phyloP scores from a whole-genome alignment of 2,797 vertebrate genomes.

The Lutjanus argentimaculatus region DNA sequence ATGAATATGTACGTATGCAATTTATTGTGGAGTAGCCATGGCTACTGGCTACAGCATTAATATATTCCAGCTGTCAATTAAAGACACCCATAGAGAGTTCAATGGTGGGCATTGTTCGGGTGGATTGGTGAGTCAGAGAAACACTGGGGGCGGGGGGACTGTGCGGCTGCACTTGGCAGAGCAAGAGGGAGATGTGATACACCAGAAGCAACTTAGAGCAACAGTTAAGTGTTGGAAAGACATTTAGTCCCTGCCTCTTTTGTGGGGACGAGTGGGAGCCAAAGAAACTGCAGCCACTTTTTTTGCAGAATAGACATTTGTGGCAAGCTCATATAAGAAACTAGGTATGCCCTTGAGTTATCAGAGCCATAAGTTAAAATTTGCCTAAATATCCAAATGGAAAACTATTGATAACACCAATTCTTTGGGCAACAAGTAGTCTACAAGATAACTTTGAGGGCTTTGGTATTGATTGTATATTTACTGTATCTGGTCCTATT shows the following conservation, averaged over 20 bases:
- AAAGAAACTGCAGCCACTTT: slow-evolving; percentile 43
- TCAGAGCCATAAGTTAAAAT: slow-evolving; percentile 15
- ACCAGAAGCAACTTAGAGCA: slow-evolving; percentile 66
- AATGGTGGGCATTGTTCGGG: slow-evolving; percentile 85
- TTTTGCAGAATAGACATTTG: slow-evolving; percentile 39
- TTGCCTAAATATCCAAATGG: neutral
- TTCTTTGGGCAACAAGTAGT: neutral
- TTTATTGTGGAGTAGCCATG: slow-evolving; percentile 77
- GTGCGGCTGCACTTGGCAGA: slow-evolving; percentile 77
- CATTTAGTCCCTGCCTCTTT: slow-evolving; percentile 54
- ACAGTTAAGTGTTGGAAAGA: slow-evolving; percentile 72
- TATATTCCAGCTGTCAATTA: slow-evolving; percentile 79
- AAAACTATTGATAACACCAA: slow-evolving; percentile 10
- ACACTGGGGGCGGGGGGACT: slow-evolving; percentile 45
- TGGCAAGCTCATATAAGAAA: slow-evolving; percentile 21
- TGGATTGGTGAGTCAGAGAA: slow-evolving; percentile 76
- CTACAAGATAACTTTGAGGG: neutral
- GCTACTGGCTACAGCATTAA: slow-evolving; percentile 74
- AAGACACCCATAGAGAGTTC: slow-evolving; percentile 73
- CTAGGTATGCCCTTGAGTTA: neutral
- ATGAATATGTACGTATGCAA: slow-evolving; percentile 68
- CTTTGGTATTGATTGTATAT: neutral
- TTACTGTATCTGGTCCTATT: slow-evolving; percentile 11
- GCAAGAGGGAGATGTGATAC: slow-evolving; percentile 77
- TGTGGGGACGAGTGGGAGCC: slow-evolving; percentile 57